Percentiles rank a stretch among this genome's conserved stretches.
These are phyloP conservation scores for Microctenopoma lineatum DNA, from an alignment of 2,797 vertebrate species.

Conservation along the genomic window DNA sequence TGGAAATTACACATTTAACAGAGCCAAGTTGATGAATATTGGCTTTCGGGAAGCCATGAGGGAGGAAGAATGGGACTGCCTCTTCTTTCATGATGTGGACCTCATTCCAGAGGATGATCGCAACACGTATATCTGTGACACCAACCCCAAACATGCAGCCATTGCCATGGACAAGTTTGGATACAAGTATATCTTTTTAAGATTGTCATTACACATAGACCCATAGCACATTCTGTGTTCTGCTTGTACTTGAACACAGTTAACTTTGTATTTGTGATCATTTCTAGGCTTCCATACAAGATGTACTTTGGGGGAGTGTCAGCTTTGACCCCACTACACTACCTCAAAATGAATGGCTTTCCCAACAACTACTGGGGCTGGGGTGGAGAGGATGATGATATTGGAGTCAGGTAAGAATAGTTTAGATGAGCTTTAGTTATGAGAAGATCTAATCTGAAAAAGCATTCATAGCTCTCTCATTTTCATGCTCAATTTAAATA, in stretches of 20 bases:
- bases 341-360: constrained; percentile 89
- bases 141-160: constrained; percentile 86
- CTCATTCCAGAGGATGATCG: constrained; percentile 89
- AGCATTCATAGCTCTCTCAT: too few species aligned
- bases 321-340: constrained; percentile 84
- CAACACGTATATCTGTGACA: constrained; percentile 85
- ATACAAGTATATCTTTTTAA: constrained; percentile 82
- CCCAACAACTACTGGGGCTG: constrained; percentile 89
- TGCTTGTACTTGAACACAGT: not conserved
- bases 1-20: constrained; percentile 85
- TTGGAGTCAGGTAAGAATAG: constrained; percentile 81
- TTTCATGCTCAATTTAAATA: not conserved
- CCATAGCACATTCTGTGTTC: too few species aligned
- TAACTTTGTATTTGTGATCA: not conserved
- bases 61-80: constrained; percentile 88
- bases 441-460: not conserved
- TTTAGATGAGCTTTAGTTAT: not conserved
- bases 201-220: not conserved
- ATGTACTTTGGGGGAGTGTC: constrained; percentile 89
- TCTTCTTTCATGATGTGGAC: constrained; percentile 90
- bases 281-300: constrained; percentile 84
- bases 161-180: constrained; percentile 90
- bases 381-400: constrained; percentile 87
- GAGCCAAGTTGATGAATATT: constrained; percentile 87
- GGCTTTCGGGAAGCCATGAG: constrained; percentile 89